Percentiles rank a stretch among this genome's conserved stretches.
phyloP scores from a whole-genome alignment of 2,113 vertebrate species.

The Scortum barcoo region DNA sequence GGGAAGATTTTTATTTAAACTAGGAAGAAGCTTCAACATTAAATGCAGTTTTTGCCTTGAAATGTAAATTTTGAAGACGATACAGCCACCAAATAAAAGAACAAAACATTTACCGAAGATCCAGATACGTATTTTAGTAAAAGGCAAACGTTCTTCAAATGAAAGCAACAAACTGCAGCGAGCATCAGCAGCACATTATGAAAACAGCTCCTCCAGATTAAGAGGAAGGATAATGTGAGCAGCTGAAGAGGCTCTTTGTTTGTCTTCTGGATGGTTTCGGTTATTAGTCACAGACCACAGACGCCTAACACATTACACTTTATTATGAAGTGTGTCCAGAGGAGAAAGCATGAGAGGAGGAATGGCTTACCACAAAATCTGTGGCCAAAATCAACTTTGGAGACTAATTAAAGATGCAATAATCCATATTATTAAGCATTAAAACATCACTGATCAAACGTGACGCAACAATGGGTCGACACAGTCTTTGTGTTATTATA shows the following conservation, averaged over 20 bases:
- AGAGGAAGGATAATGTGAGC: not conserved
- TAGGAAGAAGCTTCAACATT: not conserved
- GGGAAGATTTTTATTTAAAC: not conserved
- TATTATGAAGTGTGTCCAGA: not conserved
- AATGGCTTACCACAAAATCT: not conserved
- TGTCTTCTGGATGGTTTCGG: not conserved
- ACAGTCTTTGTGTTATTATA: no score
- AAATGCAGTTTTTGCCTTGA: not conserved
- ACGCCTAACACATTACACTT: not conserved
- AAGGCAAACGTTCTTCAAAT: not conserved
- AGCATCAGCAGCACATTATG: not conserved
- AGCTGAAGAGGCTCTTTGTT: not conserved
- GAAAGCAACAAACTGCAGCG: not conserved
- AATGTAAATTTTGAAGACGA: not conserved
- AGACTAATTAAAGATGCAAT: not conserved
- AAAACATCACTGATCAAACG: not conserved
- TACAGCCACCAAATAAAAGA: not conserved
- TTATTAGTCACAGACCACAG: not conserved
- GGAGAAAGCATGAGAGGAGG: not conserved
- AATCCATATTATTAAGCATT: not conserved
- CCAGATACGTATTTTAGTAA: not conserved
- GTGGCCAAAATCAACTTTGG: not conserved
- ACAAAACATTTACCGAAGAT: not conserved
- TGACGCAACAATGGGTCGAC: no score
- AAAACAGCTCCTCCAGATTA: constrained; percentile 3